Base-by-base conservation (phyloP, 2,113 vertebrate species). In the Pterophyllum scalare region DNA sequence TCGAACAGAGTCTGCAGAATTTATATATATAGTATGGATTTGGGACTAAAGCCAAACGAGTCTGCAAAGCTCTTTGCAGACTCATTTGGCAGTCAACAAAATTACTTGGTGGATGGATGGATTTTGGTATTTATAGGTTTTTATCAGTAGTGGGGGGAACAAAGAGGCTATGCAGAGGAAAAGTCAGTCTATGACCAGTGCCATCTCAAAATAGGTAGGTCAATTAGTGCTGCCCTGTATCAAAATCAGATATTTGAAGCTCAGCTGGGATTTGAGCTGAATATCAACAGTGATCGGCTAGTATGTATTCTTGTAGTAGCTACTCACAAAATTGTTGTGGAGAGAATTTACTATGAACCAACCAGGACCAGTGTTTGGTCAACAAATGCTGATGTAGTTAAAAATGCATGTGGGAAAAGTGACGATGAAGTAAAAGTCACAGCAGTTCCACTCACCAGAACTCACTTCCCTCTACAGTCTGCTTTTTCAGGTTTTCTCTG, bases 381-480 rank as follows among this genome's bases (percentile, higher is more conserved):
- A 15, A 22, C 12, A 6, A 31, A 52, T 2, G 24, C 31, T 3
- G 2, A 26, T 75, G 33, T n/a, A 6, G 26, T 46, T 31, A 57
- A 28, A 31, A 62, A 40, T 12, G 20, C 19, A 19, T 2, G 7
- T 38, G 11, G 11, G 43, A 59, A 46, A 33, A 28, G 26, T 49
- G 12, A 43, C 7, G 9, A 14, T 24, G 12, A 20, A 20, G 15
- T 35, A 6, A 24, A 19, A 13, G 4, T 20, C 11, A 6, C 13
- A 6, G 6, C 3, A n/a, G 13, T 81, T 87, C 6, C 15, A 89
- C 94, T 93, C 91, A 99, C 98, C 98, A 99, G 93, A 99, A 99
- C 89, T 99, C 98, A 38, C 98, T 98, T 40, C 96, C 89, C 79
- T 98, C 97, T 0, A 90, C 82, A 0, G 97, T 96, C 79, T 97